Evolutionary conservation across 2,113 vertebrate genomes (phyloP).

Genomic region (Ascaphus truei): DNA sequence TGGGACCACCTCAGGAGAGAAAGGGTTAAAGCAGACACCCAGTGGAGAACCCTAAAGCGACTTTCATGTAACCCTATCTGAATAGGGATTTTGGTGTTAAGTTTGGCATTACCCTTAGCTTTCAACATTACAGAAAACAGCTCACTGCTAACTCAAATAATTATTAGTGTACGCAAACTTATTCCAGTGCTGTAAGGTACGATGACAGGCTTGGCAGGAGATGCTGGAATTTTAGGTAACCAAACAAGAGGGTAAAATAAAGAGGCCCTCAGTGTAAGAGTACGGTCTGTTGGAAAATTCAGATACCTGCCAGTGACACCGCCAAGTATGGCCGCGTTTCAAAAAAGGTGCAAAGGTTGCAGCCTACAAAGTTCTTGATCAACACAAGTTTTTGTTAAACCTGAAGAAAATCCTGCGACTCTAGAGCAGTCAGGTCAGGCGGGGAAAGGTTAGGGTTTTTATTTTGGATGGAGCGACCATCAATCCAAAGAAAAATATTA

Average conservation of each 20-base stretch:
- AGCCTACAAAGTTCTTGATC: no score
- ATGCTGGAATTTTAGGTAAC: background rate
- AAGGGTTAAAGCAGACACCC: no score
- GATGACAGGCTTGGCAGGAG: conserved; percentile 4
- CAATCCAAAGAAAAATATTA: no score
- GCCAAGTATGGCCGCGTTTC: background rate
- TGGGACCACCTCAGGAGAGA: no score
- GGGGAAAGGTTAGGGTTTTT: no score
- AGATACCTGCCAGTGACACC: background rate
- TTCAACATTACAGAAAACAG: background rate
- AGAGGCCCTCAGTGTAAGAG: background rate
- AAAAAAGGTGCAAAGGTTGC: background rate
- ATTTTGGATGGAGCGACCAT: no score
- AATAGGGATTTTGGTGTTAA: conserved; percentile 14
- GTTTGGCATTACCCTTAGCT: background rate
- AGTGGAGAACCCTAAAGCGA: no score
- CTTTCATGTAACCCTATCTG: no score
- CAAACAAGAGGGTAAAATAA: background rate
- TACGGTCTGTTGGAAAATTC: background rate
- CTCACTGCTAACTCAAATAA: background rate
- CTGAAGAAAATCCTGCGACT: no score
- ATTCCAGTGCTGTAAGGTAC: background rate
- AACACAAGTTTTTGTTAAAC: no score
- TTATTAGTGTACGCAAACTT: background rate
- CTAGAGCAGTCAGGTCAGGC: no score